phyloP scores from a whole-genome alignment of 2,797 vertebrate genomes.

The Meriones psammophilus region DNA sequence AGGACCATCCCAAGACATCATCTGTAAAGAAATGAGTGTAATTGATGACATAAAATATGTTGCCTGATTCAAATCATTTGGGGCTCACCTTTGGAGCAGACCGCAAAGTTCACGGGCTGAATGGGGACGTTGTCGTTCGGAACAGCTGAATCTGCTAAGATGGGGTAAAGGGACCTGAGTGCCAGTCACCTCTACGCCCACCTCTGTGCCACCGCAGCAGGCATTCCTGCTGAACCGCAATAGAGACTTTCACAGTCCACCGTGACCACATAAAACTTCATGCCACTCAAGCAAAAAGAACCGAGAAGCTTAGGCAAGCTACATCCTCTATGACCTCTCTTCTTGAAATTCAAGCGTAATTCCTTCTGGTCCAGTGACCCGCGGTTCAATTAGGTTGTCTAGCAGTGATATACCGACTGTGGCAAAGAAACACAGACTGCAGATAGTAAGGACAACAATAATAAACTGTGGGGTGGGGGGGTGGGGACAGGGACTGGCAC shows the following conservation, averaged over 20 bases:
- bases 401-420: background rate
- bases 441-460: background rate
- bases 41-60: background rate
- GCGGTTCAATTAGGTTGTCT: slow-evolving; percentile 10
- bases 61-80: background rate
- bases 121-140: background rate
- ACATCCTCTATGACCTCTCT: background rate
- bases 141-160: background rate
- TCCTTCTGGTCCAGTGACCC: slow-evolving; percentile 12
- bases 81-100: background rate
- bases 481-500: background rate
- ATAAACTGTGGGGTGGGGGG: background rate
- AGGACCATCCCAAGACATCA: background rate
- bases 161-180: background rate
- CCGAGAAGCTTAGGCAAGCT: background rate
- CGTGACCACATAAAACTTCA: background rate
- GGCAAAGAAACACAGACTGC: background rate
- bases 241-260: background rate
- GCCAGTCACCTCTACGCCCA: background rate
- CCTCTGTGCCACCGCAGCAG: background rate
- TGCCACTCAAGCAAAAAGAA: slow-evolving; percentile 21
- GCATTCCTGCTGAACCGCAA: background rate
- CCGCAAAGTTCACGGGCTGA: background rate
- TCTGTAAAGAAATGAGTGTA: background rate
- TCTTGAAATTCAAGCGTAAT: slow-evolving; percentile 35